Conservation (phyloP, 64 coral and sea anemone genomes). For the Cladopsammia gracilis region DNA sequence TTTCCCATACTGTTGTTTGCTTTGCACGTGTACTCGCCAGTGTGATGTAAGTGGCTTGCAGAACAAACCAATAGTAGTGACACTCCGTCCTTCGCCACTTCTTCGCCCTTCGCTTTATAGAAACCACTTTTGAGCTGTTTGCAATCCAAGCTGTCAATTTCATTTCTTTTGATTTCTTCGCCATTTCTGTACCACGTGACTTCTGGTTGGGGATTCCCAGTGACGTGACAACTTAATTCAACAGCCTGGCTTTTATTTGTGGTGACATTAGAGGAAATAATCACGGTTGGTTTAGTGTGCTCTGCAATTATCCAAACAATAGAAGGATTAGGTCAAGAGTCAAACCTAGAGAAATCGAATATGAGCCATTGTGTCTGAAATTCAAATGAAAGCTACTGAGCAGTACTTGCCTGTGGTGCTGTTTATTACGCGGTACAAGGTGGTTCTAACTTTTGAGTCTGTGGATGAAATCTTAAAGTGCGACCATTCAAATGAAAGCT, state of each 20-base stretch:
- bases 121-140: background rate
- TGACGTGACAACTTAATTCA: constrained; percentile 60
- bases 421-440: too few relatives aligned
- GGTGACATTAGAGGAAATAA: constrained; percentile 1
- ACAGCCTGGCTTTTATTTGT: background rate
- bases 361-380: background rate
- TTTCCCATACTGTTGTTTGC: constrained; percentile 55
- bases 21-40: constrained; percentile 61
- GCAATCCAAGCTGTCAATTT: background rate
- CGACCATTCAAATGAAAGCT: too few relatives aligned
- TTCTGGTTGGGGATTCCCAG: constrained; percentile 65
- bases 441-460: too few relatives aligned
- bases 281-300: constrained; percentile 2
- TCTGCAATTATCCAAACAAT: background rate
- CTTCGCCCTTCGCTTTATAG: background rate
- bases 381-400: background rate
- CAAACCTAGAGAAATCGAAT: background rate
- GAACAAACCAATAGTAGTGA: constrained; percentile 41
- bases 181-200: constrained; percentile 69
- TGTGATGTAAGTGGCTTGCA: constrained; percentile 10
- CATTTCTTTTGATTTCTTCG: background rate
- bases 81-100: too few relatives aligned
- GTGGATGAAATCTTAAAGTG: too few relatives aligned
- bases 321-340: background rate
- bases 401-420: too few relatives aligned